These are phyloP conservation scores for Macaca nemestrina DNA, from an alignment of 2,113 vertebrate genomes.

Conservation along the genomic window DNA sequence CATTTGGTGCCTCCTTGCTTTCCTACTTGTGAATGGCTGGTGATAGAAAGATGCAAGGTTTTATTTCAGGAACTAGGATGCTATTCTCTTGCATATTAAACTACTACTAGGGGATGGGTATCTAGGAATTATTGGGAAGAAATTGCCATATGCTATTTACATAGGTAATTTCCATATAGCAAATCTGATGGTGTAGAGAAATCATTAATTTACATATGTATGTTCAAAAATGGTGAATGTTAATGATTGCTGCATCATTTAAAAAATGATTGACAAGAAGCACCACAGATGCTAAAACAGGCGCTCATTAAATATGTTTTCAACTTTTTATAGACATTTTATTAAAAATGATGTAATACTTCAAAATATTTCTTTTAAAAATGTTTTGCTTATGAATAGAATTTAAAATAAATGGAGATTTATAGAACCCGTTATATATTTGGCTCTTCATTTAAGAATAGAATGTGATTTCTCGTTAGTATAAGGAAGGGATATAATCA, in stretches of 20 bases:
- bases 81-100: neutral
- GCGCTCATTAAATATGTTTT: constrained; percentile 45
- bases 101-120: neutral
- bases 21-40: neutral
- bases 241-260: constrained; percentile 57
- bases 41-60: constrained; percentile 38
- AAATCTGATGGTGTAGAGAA: neutral
- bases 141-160: constrained; percentile 42
- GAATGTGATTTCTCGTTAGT: neutral
- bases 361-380: constrained; percentile 29
- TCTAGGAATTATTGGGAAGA: constrained; percentile 9
- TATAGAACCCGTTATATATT: neutral
- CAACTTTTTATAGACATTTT: constrained; percentile 27
- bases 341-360: constrained; percentile 47
- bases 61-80: constrained; percentile 30
- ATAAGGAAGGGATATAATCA: neutral
- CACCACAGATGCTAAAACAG: constrained; percentile 25
- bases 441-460: neutral
- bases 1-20: neutral
- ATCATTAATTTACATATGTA: constrained; percentile 30
- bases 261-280: constrained; percentile 50
- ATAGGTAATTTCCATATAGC: neutral
- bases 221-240: constrained; percentile 34
- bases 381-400: neutral
- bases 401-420: constrained; percentile 42